Conservation (phyloP, 2,113 vertebrate species). For the Heterocephalus glaber region DNA sequence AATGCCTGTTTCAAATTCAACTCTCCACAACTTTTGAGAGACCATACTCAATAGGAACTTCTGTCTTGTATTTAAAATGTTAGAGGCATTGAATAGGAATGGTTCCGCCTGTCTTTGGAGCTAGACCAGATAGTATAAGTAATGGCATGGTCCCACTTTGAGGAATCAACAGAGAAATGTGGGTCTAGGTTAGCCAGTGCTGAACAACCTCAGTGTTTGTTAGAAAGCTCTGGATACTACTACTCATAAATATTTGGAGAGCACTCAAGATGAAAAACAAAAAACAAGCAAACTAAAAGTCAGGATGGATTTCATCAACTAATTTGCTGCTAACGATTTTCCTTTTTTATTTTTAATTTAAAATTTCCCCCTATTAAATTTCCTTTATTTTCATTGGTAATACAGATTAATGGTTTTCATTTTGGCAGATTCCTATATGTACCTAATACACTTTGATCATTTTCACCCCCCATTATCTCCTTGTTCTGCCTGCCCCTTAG, state of each 20-base stretch:
- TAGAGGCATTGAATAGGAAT: too few relatives aligned
- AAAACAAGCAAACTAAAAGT: not conserved
- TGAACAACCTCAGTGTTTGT: not conserved
- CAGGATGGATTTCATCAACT: not conserved
- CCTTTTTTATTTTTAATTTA: not conserved
- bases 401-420: not conserved
- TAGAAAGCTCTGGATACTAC: not conserved
- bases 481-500: not conserved
- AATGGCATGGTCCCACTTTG: not conserved
- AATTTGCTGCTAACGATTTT: not conserved
- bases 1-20: not conserved
- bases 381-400: not conserved
- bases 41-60: not conserved
- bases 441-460: not conserved
- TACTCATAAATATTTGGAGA: not conserved
- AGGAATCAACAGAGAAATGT: not conserved
- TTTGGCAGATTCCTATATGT: not conserved
- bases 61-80: too few relatives aligned
- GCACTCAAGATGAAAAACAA: not conserved
- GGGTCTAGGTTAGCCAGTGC: not conserved
- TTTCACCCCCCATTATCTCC: not conserved
- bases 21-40: not conserved
- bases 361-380: not conserved
- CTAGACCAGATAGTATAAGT: too few relatives aligned
- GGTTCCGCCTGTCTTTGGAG: not conserved